Evolutionary conservation across 2,888 invertebrate genomes (phyloP).

Genomic region (Rhaphigaster nebulosa): DNA sequence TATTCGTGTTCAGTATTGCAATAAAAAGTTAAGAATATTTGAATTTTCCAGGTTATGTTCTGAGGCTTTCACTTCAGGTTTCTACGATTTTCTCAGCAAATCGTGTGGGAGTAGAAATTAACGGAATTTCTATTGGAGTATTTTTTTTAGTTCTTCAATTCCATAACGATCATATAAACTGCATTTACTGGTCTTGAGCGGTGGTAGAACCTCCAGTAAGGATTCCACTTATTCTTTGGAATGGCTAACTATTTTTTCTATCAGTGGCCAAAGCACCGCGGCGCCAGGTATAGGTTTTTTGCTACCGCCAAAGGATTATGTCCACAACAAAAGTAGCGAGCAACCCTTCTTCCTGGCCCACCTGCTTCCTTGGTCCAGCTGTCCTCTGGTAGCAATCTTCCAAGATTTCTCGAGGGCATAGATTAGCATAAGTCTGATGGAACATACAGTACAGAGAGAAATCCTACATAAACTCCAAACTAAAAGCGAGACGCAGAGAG

Average conservation of each 20-base stretch:
- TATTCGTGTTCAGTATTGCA: too few relatives aligned
- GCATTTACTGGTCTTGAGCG: neutral
- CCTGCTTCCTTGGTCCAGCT: neutral
- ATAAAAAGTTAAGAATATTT: too few relatives aligned
- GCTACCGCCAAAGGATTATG: conserved; percentile 48
- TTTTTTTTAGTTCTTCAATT: neutral
- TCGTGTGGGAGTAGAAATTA: neutral
- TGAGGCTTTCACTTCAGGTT: neutral
- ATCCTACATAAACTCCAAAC: too few relatives aligned
- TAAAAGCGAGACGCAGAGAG: too few relatives aligned
- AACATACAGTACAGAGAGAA: too few relatives aligned
- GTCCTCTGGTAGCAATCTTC: neutral
- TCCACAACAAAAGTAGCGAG: conserved; percentile 39
- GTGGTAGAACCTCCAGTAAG: neutral
- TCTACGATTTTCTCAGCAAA: neutral
- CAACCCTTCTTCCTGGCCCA: neutral
- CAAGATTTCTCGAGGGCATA: neutral
- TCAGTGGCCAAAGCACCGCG: neutral
- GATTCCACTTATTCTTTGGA: neutral
- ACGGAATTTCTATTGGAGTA: neutral
- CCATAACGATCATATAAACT: neutral
- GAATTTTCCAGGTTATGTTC: too few relatives aligned
- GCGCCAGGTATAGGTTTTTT: conserved; percentile 27
- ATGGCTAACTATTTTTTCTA: conserved; percentile 5
- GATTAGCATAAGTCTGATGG: neutral